Base-by-base conservation (phyloP, 1,140 invertebrate species). In the Globodera ellingtonae region DNA sequence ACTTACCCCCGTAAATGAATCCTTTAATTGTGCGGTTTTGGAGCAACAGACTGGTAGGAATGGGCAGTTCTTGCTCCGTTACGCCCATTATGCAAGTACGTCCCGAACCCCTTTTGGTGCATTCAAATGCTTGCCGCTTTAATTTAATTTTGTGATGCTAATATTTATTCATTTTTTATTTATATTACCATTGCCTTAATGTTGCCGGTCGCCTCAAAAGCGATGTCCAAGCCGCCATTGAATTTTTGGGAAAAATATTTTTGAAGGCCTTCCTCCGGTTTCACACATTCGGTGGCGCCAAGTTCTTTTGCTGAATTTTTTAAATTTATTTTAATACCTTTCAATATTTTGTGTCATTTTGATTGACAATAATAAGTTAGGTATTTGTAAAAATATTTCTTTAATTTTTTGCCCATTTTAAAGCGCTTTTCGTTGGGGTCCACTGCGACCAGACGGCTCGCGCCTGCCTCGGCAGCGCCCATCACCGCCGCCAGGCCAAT, bases 201-300 rank as follows among this genome's bases (percentile, higher is more conserved):
- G 91, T 98, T 99, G 78, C 97, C 97, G 89, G 98, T 94, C 90
- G 97, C 99, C 91, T 99, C 97, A 91, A 99, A 99, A 5, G 96
- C 98, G 88, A 94, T 99, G 90, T 99, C 97, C 72, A 96, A 92
- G 46, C 97, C 97, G 77, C 97, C 97, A 91, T 98, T 95, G 15
- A 95, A 98, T 86, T 95, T 90, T 85, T 96, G 95, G 46, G 96
- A 91, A 6, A 99, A 90, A 44, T 95, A 93, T 88, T 97, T 93
- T 90, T 97, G 95, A 78, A 97, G 94, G 3, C 76, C 18, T n/a
- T 87, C 56, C 50, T 89, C 86, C 9, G 91, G 91, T 82, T 92
- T 92, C 9, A 92, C 81, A 72, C 84, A 91, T 59, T 92, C 89
- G 21, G 92, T 92, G 8, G 89, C 89, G 35, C 91, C 91, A 88